These are phyloP conservation scores for Peromyscus attwateri DNA, from an alignment of 2,797 vertebrate genomes.

Conservation along the genomic window DNA sequence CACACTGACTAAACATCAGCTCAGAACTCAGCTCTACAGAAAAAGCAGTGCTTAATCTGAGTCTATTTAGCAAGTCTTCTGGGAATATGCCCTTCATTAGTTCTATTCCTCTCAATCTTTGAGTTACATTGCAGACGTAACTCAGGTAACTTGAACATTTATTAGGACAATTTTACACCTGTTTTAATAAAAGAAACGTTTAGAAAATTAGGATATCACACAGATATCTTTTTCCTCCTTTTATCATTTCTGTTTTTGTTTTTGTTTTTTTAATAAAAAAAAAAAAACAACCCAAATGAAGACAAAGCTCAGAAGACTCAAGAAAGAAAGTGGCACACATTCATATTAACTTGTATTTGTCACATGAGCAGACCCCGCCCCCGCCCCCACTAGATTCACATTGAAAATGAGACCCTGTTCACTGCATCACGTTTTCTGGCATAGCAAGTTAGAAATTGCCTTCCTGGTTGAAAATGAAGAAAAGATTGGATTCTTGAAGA, in stretches of 20 bases:
- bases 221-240: neutral
- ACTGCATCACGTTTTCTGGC: neutral
- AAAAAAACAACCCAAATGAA: neutral
- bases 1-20: neutral
- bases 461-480: conserved; percentile 14
- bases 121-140: neutral
- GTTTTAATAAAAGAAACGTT: neutral
- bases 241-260: neutral
- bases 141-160: neutral
- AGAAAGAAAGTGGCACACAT: neutral
- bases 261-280: neutral
- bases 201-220: neutral
- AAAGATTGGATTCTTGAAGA: neutral
- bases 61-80: neutral
- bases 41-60: neutral
- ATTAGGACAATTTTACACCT: neutral
- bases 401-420: neutral
- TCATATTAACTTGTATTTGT: neutral
- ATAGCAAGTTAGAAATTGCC: neutral
- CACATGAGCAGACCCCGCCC: neutral
- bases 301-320: neutral
- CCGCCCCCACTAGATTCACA: no score
- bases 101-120: neutral
- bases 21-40: neutral
- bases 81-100: neutral